These are phyloP conservation scores for Pocillopora damicornis DNA, from an alignment of 64 coral and sea anemone species.

Conservation along the genomic window DNA sequence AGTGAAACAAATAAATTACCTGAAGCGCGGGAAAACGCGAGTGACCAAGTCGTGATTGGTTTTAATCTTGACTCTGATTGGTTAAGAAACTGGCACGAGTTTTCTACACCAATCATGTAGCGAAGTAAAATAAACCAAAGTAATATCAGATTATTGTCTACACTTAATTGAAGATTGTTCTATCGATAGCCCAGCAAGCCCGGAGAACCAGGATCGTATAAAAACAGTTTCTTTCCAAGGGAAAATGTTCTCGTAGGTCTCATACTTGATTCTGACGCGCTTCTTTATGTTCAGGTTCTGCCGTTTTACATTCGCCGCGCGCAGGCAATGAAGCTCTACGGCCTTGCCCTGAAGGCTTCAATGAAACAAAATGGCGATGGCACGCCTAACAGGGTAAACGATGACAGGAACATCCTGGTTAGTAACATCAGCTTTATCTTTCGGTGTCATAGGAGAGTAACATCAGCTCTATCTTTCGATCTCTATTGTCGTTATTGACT, in stretches of 20 bases:
- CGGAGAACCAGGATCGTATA: no score
- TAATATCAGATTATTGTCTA: no score
- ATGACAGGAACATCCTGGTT: conserved; percentile 84
- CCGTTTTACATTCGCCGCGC: conserved; percentile 63
- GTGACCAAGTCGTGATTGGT: no score
- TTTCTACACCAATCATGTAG: no score
- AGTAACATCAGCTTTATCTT: not conserved
- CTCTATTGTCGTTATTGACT: no score
- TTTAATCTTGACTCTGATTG: no score
- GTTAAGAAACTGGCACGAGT: no score
- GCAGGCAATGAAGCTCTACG: conserved; percentile 68
- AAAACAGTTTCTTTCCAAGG: not conserved
- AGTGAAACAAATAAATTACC: no score
- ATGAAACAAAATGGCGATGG: conserved; percentile 76
- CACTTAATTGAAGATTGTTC: no score
- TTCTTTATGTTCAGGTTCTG: conserved; percentile 29
- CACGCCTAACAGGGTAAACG: conserved; percentile 45
- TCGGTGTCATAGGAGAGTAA: not conserved
- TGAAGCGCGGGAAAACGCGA: no score
- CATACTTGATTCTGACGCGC: not conserved
- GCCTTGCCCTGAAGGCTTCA: conserved; percentile 64
- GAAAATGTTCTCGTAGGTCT: not conserved
- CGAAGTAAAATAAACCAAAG: no score
- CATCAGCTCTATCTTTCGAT: not conserved
- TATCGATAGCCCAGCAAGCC: no score